Evolutionary conservation across 2,113 vertebrate species (phyloP), one percentile per base, ranked within the genome.

Genomic region (Furnarius figulus): DNA sequence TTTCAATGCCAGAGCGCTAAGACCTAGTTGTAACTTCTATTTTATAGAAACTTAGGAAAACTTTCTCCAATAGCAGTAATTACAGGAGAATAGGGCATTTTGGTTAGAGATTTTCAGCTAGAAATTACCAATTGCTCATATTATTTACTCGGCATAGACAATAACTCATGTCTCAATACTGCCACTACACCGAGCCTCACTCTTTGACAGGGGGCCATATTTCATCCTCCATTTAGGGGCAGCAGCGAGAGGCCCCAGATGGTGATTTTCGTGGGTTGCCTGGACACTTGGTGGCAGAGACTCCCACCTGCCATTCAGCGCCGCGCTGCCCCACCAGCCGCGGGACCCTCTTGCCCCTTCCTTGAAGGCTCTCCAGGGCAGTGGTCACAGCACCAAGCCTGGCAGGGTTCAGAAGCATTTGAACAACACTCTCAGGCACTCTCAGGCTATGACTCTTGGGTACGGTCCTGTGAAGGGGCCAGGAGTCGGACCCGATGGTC

Each of bases 291-390:
- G 39, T 8, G 65, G 28, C 65, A 23, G 35, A 3, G 75, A 40
- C 21, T 5, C 33, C 9, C 3, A 0, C 3, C 52, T 10, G 31
- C 25, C 23, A 16, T 22, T 37, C 0, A 2, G 12, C 2, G 0
- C 8, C 3, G 5, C 7, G 18, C 27, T 11, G 33, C 6, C 46
- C 21, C 23, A 28, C 4, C 40, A 9, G 27, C 15, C 0, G 2
- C 5, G 5, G 56, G 22, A 9, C 27, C 9, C 31, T 16, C 24
- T 8, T 4, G 61, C 11, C 28, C 30, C 40, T 37, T 27, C 27
- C 0, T 0, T 25, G 8, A 35, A 40, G 44, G 35, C 24, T 62
- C 16, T 24, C 37, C 59, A 19, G 25, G 37, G 39, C 19, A 63
- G 18, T 9, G 8, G 27, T 9, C 39, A 30, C 61, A 30, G 39